Percentiles rank a stretch among this genome's conserved stretches.
These are phyloP conservation scores for Benthosema pterotum DNA, from an alignment of 2,797 vertebrate genomes.

Conservation along the genomic window DNA sequence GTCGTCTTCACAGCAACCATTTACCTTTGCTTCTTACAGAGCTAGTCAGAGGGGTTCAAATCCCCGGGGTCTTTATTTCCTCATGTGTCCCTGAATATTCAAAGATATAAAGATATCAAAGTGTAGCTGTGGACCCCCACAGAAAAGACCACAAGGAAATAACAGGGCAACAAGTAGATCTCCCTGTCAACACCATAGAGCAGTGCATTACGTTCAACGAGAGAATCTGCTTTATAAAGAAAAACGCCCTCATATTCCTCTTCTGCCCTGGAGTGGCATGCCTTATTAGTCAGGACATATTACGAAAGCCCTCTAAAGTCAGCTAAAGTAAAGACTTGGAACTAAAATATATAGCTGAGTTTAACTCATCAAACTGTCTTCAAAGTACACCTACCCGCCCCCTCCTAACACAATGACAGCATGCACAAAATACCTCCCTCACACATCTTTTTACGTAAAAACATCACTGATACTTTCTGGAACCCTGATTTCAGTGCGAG, in stretches of 20 bases:
- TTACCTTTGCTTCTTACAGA: slow-evolving; percentile 87
- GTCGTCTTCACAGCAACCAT: slow-evolving; percentile 84
- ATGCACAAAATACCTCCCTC: slow-evolving; percentile 63
- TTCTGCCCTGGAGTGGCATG: slow-evolving; percentile 49
- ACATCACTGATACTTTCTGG: slow-evolving; percentile 29
- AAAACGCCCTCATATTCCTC: slow-evolving; percentile 67
- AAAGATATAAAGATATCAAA: slow-evolving; percentile 88
- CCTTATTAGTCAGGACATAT: slow-evolving; percentile 61
- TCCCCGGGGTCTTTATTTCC: slow-evolving; percentile 86
- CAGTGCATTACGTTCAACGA: slow-evolving; percentile 65
- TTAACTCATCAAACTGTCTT: slow-evolving; percentile 49
- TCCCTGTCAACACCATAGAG: slow-evolving; percentile 65
- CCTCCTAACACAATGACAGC: slow-evolving; percentile 55
- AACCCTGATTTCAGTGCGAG: slow-evolving; percentile 30
- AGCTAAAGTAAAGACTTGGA: slow-evolving; percentile 20
- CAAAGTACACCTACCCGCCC: slow-evolving; percentile 40
- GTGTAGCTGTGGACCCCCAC: slow-evolving; percentile 80
- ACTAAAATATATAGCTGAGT: slow-evolving; percentile 49
- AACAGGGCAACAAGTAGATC: slow-evolving; percentile 78
- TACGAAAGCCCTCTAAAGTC: slow-evolving; percentile 10
- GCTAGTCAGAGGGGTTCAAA: slow-evolving; percentile 86
- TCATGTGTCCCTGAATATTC: slow-evolving; percentile 87
- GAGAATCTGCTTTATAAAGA: slow-evolving; percentile 61
- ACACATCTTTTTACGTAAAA: slow-evolving; percentile 29
- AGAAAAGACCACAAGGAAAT: slow-evolving; percentile 79